phyloP scores from a whole-genome alignment of 2,888 invertebrate genomes.

The Macrosiphum euphorbiae region DNA sequence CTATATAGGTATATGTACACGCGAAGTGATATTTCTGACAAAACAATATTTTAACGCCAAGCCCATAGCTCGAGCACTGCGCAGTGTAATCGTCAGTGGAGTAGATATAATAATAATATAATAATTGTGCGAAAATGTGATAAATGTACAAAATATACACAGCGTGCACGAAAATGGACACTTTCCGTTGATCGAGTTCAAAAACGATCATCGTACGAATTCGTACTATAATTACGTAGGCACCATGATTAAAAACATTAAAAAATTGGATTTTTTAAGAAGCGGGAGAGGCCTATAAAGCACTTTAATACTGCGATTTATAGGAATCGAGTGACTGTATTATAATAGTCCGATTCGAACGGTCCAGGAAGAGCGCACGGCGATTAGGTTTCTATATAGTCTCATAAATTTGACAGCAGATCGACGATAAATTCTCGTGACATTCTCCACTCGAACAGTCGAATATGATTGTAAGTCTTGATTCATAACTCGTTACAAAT shows the following conservation, averaged over 20 bases:
- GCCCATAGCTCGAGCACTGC: background rate
- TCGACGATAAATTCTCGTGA: background rate
- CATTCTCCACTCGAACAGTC: background rate
- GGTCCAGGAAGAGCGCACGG: background rate
- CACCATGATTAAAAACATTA: too few species aligned
- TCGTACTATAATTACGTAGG: too few species aligned
- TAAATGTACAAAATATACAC: background rate
- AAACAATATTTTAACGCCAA: background rate
- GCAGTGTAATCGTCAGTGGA: too few species aligned
- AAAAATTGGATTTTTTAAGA: too few species aligned
- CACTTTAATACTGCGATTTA: too few species aligned
- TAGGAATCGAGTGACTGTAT: background rate
- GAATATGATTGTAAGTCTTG: background rate
- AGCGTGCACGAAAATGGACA: too few species aligned
- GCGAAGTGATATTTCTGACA: background rate
- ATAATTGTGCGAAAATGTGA: background rate
- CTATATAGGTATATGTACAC: background rate
- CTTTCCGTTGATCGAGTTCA: too few species aligned
- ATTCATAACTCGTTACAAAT: background rate
- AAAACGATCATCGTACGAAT: too few species aligned
- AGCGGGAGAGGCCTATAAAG: too few species aligned
- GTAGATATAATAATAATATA: background rate
- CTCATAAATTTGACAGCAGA: background rate
- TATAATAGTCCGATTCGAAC: background rate
- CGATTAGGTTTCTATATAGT: background rate